Base-by-base conservation (phyloP, 2,888 invertebrate genomes). In the Lepidochitona cinerea region DNA sequence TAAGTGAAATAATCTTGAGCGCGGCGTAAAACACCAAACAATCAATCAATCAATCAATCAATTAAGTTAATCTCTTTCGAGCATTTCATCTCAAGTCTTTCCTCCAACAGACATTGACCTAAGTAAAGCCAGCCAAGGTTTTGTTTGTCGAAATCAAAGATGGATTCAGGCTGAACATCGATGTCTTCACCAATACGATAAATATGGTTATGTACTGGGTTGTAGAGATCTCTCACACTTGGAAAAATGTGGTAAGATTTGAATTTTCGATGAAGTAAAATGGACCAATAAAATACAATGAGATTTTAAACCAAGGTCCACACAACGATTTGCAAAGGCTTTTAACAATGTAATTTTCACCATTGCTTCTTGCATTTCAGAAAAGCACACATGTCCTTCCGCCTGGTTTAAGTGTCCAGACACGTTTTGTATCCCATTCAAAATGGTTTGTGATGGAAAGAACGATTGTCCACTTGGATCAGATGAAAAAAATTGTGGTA, bases 401-500 rank as follows among this genome's bases (percentile, higher is more conserved):
- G 59, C 23, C 26, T 59, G 23, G 26, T 59, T 29, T 32, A 59
- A 59, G 32, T 59, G 59, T 9, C 23, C 59, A 4, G 2, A 59
- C 2, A 32, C 59, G 29, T 59, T 59, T 26, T 59, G 65, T 32
- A 75, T 78, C 6, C 68, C 66, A 29, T 29, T 52, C 12, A 37
- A 68, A 6, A 79, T 67, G 66, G n/a, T 67, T 1, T 88, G 88
- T 79, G 86, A 88, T 71, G 83, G 84, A 7, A 75, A 70, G 9
- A 70, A 75, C 6, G 86, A 88, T 68, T 88, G 88, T 76, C 75
- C 75, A 33, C 87, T 87, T 74, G 83, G 81, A 14, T 83, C 84
- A 37, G 88, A 88, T 68, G 88, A 88, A 74, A 37, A 69, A 0
- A 68, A 76, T 18, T 88, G 87, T 72, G 79, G 84, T 83, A 75